These are phyloP conservation scores for Diplazon laetatorius DNA, from an alignment of 2,888 invertebrate species.

Conservation along the genomic window DNA sequence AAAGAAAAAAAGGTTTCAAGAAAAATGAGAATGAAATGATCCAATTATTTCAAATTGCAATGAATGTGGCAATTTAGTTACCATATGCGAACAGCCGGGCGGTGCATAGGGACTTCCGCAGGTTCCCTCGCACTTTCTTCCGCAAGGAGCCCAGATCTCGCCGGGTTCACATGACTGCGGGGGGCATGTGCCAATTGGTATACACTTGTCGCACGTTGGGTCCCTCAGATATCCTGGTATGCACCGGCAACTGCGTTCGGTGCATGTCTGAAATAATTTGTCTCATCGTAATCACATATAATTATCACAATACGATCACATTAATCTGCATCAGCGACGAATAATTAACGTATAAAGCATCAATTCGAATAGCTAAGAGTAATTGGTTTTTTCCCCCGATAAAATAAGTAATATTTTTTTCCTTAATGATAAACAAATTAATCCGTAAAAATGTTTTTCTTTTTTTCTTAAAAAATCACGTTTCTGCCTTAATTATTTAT, in stretches of 20 bases:
- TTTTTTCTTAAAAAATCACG: no score
- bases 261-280: slow-evolving; percentile 5
- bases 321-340: no score
- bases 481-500: no score
- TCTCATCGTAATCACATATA: neutral
- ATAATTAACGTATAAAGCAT: no score
- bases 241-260: slow-evolving; percentile 36
- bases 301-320: no score
- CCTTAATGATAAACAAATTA: no score
- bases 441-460: no score
- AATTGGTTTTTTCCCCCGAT: no score
- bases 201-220: slow-evolving; percentile 30
- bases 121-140: slow-evolving; percentile 39
- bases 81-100: slow-evolving; percentile 23
- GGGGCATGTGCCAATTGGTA: slow-evolving; percentile 13
- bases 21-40: no score
- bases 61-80: slow-evolving; percentile 5
- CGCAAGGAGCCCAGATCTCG: slow-evolving; percentile 18
- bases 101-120: slow-evolving; percentile 11
- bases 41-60: neutral
- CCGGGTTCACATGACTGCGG: neutral
- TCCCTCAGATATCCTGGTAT: slow-evolving; percentile 40
- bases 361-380: no score
- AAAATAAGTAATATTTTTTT: no score
- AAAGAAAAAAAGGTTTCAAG: no score